phyloP scores from a whole-genome alignment of 2,113 vertebrate species.

The Cebus imitator region DNA sequence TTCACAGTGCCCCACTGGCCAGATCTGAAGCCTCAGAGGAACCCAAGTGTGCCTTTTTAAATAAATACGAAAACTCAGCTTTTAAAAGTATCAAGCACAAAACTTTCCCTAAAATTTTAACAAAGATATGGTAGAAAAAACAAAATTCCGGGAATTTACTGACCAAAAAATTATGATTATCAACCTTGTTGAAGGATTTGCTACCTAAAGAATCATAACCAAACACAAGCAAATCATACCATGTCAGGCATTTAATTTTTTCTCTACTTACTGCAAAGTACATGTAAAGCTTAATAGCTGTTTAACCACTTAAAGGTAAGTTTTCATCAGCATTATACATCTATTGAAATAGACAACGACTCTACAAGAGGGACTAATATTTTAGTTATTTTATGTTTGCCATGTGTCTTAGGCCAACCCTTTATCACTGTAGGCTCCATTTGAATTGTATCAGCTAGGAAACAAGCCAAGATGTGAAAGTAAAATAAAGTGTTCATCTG shows the following conservation, averaged over 20 bases:
- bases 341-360: background rate
- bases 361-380: background rate
- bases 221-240: background rate
- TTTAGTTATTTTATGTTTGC: background rate
- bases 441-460: constrained; percentile 15
- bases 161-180: background rate
- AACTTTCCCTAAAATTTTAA: constrained; percentile 22
- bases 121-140: background rate
- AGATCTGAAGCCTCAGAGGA: background rate
- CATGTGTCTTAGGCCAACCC: background rate
- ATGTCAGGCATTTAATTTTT: background rate
- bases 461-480: constrained; percentile 9
- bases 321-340: background rate
- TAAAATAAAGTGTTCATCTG: background rate
- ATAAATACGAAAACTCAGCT: background rate
- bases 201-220: background rate
- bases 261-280: background rate
- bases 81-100: background rate
- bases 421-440: background rate
- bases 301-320: background rate
- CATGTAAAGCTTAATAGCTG: background rate
- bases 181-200: background rate
- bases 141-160: background rate
- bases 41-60: background rate
- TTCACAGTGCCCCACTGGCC: background rate